Evolutionary conservation across 2,797 vertebrate species (phyloP).

Genomic region (Amblyraja radiata): DNA sequence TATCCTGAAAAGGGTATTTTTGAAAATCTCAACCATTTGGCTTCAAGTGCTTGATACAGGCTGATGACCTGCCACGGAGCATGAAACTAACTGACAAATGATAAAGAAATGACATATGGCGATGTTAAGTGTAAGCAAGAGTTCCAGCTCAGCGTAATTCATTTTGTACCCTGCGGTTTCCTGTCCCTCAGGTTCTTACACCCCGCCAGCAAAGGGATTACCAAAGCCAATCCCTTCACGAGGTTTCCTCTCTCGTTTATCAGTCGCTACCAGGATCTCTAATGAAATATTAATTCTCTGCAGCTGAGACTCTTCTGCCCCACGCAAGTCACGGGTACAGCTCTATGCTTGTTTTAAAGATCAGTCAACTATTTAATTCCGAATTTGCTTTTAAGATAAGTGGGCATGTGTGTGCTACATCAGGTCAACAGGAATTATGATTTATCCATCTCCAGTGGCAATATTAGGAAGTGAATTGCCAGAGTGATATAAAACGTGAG

Average conservation of each 20-base stretch:
- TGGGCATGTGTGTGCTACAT: background rate
- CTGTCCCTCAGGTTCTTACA: conserved; percentile 18
- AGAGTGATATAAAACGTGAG: background rate
- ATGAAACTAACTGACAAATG: background rate
- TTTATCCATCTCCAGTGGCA: background rate
- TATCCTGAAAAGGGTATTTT: background rate
- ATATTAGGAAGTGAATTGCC: background rate
- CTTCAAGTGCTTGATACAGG: background rate
- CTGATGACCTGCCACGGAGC: conserved; percentile 1
- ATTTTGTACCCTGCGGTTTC: conserved; percentile 25
- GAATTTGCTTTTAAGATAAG: conserved; percentile 22
- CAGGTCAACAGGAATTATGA: conserved; percentile 10
- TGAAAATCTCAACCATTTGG: background rate
- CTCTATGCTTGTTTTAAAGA: conserved; percentile 43
- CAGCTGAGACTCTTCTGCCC: conserved; percentile 41
- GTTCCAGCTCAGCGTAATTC: conserved; percentile 7
- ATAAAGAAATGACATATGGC: conserved; percentile 30
- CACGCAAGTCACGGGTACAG: conserved; percentile 36
- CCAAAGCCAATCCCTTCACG: conserved; percentile 36
- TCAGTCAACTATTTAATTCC: conserved; percentile 15
- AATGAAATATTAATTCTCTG: conserved; percentile 50
- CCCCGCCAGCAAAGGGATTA: conserved; percentile 27
- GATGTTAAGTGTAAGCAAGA: conserved; percentile 23
- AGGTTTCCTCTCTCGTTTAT: conserved; percentile 41
- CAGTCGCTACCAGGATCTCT: conserved; percentile 42